Evolutionary conservation across 2,113 vertebrate genomes (phyloP), one percentile per base, ranked within the genome.

Genomic region (Nyctereutes procyonoides): DNA sequence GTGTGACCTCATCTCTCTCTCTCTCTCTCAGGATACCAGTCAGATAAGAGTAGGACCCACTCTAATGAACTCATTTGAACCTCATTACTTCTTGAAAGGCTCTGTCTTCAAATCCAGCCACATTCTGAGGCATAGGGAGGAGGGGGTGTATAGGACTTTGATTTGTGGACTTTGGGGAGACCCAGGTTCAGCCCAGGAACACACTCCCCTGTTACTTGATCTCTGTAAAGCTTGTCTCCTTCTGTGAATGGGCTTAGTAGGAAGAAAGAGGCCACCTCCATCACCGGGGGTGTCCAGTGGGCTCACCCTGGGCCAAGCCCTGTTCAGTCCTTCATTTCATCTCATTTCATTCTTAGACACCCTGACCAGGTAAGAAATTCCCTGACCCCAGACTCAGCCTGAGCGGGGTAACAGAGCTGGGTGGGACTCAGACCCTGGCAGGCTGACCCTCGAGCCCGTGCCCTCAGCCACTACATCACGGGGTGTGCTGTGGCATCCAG

Each of bases 1-100:
- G 53, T 38, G 35, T 65, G 26, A 71, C 58, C 71, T 56, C 30
- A 2, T 58, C 12, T 89, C 69, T 80, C 67, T 79, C 3, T 63
- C 60, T 38, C 43, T 77, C 48, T 67, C 7, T 65, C 26, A 80
- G 74, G 63, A 51, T 9, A 56, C 56, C 9, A 12, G 11, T 77
- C 74, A 51, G 22, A 62, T 43, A 81, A 77, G 53, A 38, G n/a
- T 22, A 35, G 62, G 55, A 38, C 32, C 74, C 5, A 15, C 24
- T 26, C n/a, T 77, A 28, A 69, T 55, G n/a, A 53, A 84, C 51
- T 94, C 88, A 53, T 53, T 88, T 83, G n/a, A 83, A 76, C 69
- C 63, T 51, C 48, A 8, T 79, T 62, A 8, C 62, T 12, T 43
- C 24, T 82, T 82, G 58, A n/a, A 93, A 92, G n/a, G 12, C 38